Evolutionary conservation across 2,113 vertebrate species (phyloP).

Genomic region (Psettodes erumei): DNA sequence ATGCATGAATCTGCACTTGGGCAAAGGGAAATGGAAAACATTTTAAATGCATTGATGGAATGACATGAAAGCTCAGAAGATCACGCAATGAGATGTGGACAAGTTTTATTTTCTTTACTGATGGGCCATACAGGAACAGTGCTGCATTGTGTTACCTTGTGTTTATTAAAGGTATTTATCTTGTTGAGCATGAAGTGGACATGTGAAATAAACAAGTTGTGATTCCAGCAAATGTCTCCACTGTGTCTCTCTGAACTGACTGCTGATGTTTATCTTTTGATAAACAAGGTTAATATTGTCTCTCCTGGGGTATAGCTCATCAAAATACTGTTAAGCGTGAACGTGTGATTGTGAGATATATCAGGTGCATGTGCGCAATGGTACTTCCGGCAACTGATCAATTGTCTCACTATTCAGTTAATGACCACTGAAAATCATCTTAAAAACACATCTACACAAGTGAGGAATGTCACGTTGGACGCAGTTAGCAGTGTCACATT

Average conservation of each 20-base stretch:
- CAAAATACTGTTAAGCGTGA: background rate
- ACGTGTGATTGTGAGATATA: background rate
- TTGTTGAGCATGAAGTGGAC: background rate
- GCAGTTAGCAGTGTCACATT: background rate
- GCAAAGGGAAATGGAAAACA: conserved; percentile 19
- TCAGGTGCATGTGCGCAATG: background rate
- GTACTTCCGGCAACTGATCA: too few species aligned
- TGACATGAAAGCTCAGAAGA: background rate
- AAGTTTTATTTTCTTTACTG: background rate
- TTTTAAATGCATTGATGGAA: background rate
- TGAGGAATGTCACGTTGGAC: background rate
- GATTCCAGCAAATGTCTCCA: background rate
- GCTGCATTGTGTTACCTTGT: background rate
- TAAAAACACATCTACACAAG: background rate
- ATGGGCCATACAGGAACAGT: background rate
- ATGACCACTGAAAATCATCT: background rate
- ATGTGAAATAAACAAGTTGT: conserved; percentile 14
- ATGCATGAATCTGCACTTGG: conserved; percentile 1
- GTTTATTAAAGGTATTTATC: conserved; percentile 28
- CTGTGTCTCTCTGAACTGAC: background rate
- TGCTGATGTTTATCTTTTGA: background rate
- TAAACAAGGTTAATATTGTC: background rate
- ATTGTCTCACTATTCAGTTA: background rate
- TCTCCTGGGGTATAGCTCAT: background rate
- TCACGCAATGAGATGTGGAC: background rate